Percentiles rank a stretch among this genome's conserved stretches.
phyloP scores from a whole-genome alignment of 2,113 vertebrate genomes.

The Chascanopsetta lugubris region DNA sequence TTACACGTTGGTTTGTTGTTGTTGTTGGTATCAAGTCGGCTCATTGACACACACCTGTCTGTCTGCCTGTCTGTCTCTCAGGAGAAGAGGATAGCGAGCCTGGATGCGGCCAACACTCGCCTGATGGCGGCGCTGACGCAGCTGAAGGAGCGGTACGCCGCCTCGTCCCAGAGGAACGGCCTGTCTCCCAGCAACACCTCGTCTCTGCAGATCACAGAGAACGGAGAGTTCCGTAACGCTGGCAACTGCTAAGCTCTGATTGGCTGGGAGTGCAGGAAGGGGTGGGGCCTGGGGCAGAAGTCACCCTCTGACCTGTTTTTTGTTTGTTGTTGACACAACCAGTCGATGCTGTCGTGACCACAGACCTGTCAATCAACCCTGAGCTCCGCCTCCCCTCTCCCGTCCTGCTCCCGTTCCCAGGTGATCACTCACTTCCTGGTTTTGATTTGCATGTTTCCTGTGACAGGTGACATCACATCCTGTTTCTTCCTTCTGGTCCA shows the following conservation, averaged over 20 bases:
- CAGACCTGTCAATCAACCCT: conserved; percentile 7
- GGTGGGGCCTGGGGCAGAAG: conserved; percentile 13
- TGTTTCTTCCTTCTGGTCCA: conserved; percentile 33
- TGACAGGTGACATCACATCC: conserved; percentile 39
- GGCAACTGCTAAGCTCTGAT: conserved; percentile 86
- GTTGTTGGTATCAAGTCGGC: not conserved
- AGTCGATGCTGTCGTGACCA: not conserved
- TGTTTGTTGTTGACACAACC: not conserved
- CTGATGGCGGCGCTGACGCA: conserved; percentile 97
- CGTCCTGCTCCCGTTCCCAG: conserved; percentile 18
- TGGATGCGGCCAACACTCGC: conserved; percentile 93
- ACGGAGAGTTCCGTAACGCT: conserved; percentile 98
- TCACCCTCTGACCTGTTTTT: too few species aligned
- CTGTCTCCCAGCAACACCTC: conserved; percentile 98
- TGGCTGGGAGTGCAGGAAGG: conserved; percentile 15
- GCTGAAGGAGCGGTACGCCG: conserved; percentile 97
- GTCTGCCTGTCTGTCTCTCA: conserved; percentile 52
- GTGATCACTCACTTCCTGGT: conserved; percentile 15
- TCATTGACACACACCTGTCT: not conserved
- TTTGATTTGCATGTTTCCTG: conserved; percentile 64
- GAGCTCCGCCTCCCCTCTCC: conserved; percentile 19
- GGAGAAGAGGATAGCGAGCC: conserved; percentile 94
- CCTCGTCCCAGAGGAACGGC: conserved; percentile 93
- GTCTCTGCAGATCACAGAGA: conserved; percentile 98
- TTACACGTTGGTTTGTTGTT: not conserved